Percentiles rank a stretch among this genome's conserved stretches.
Conservation (phyloP, 2,888 invertebrate species). For the Plusia festucae region DNA sequence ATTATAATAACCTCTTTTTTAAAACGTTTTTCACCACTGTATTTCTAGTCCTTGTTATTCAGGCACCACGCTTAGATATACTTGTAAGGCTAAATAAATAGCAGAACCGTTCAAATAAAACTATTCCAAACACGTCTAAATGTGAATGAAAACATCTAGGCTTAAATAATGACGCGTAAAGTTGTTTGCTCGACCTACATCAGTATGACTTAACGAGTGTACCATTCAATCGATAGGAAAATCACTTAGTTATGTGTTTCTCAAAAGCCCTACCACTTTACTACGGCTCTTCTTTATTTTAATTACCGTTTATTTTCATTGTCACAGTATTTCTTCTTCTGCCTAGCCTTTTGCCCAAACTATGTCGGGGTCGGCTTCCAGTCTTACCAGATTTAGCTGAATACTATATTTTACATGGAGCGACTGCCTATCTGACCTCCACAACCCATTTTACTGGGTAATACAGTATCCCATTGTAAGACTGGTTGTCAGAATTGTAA, state of each 20-base stretch:
- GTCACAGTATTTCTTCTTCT: too few relatives aligned
- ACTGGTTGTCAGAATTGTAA: too few relatives aligned
- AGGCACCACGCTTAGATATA: slow-evolving; percentile 18
- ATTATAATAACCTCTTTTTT: too few relatives aligned
- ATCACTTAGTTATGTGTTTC: slow-evolving; percentile 65
- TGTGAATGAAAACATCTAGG: slow-evolving; percentile 56
- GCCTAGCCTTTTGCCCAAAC: too few relatives aligned
- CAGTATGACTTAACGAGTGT: slow-evolving; percentile 71
- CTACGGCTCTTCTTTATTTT: slow-evolving; percentile 59
- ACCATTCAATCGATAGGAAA: slow-evolving; percentile 74
- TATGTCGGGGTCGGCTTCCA: too few relatives aligned
- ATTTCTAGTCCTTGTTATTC: slow-evolving; percentile 23
- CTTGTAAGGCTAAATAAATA: slow-evolving; percentile 21
- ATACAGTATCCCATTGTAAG: too few relatives aligned
- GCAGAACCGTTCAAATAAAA: slow-evolving; percentile 23
- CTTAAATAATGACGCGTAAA: slow-evolving; percentile 64
- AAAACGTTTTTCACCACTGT: neutral
- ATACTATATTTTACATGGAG: too few relatives aligned
- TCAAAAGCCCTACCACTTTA: slow-evolving; percentile 41
- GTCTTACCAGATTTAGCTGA: too few relatives aligned
- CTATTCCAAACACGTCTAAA: slow-evolving; percentile 39
- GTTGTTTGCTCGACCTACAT: slow-evolving; percentile 68
- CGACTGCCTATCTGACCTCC: too few relatives aligned
- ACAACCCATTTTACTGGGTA: too few relatives aligned
- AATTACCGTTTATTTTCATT: neutral